Evolutionary conservation across 2,888 invertebrate genomes (phyloP), one percentile per base, ranked within the genome.

Genomic region (Steromphala cineraria): DNA sequence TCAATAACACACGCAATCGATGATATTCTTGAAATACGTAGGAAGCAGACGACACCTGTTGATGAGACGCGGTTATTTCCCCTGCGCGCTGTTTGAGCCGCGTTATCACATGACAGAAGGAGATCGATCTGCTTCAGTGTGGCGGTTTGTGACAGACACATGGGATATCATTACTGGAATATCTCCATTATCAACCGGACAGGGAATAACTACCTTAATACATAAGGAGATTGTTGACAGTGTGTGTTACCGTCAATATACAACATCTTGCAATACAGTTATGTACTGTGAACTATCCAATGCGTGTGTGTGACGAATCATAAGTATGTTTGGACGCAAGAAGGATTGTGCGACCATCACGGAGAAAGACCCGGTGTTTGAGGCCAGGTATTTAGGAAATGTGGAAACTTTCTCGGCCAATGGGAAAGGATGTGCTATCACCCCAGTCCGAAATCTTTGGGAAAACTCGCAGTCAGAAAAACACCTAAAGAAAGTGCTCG

Each of bases 371-470:
- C 92, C 91, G 0, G 87, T 87, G 56, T 91, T 91, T 53, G 86
- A 86, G 52, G 91, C 87, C 4, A 80, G 90, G 15, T 91, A 90
- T 78, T 84, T 91, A 2, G 92, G 92, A 4, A 80, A 81, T 74
- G 85, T 85, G 8, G 91, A 90, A 78, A 90, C 90, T 0, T 91
- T 86, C 80, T 82, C 85, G 0, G 88, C 90, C 5, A 85, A 81
- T 19, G 91, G 91, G 7, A 85, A 83, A 52, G 92, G 92, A 13
- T 92, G 92, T 71, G 88, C 90, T 2, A 85, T 84, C 0, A 75
- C 81, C 7, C 88, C 89, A 0, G 89, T 91, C 0, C 90, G 90
- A 83, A 83, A 82, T 71, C 83, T 92, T 0, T 91, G 92, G 92
- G 91, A 92, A 80, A 90, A 90, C 78, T 83, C 89, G 7, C 86